Base-by-base conservation (phyloP, 2,888 invertebrate genomes). In the Anodontia alba region DNA sequence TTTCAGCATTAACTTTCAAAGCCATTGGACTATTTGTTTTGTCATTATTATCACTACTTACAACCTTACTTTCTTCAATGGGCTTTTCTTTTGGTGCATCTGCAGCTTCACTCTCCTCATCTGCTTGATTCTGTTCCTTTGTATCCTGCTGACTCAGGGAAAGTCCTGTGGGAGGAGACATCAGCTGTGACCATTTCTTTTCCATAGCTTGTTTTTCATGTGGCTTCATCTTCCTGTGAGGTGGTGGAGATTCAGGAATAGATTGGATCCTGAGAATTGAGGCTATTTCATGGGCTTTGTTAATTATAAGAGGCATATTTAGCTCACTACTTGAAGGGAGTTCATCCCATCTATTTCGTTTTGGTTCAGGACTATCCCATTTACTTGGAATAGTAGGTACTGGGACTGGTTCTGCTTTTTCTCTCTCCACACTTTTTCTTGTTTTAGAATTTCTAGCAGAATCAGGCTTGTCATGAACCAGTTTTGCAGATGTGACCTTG, bases 351-450 rank as follows among this genome's bases (percentile, higher is more conserved):
- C 82, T 49, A 54, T 80, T 85, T 38, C 69, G 73, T 43, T 85
- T 85, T 23, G 82, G 82, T 49, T 82, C 78, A n/a, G 85, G 85
- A 54, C 85, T 85, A 31, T 85, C 85, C 85, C 85, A 85, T 17
- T 80, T 76, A 69, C 85, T 85, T 33, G 54, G 72, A 7, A 85
- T 42, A 12, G 67, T 49, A 15, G 85, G 82, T 15, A 81, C 23
- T 17, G 71, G 62, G 17, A 54, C 62, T n/a, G 69, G 67, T 23
- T 46, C 31, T 7, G n/a, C 1, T 51, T 75, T 62, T 31, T 62
- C 62, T 33, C 33, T 3, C 17, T 62, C 62, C 29, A 5, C 15
- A 20, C 62, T 62, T 7, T 31, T 33, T 62, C 62, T 31, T 33
- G 1, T 20, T 62, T 62, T 62, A 33, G 1, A 7, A 5, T 62